Evolutionary conservation across 2,113 vertebrate species (phyloP), one percentile per base, ranked within the genome.

Genomic region (Plestiodon gilberti): DNA sequence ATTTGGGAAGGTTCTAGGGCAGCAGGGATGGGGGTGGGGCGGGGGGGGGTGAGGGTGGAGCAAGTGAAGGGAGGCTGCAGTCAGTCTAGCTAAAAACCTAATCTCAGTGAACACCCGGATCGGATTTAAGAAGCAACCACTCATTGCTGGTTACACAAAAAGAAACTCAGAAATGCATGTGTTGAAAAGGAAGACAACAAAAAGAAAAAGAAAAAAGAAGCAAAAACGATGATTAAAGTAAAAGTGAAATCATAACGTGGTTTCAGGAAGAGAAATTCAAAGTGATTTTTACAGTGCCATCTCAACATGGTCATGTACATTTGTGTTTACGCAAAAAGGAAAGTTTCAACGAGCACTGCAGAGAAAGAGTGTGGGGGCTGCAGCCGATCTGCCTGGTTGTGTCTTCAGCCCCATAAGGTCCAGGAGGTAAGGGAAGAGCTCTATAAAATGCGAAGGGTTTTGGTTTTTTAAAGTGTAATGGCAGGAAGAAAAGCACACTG

Each of bases 401-500:
- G 93, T 97, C 97, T 97, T 97, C 96, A 93, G 96, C 82, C 85
- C 78, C 55, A 87, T 25, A 85, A 89, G 92, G 91, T 94, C 96
- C 95, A 85, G 92, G 93, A 95, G 43, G 95, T 81, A 95, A 96
- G 96, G 95, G 95, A 96, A 97, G 93, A 96, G 95, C 93, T 96
- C 93, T 95, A 96, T 86, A 95, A 96, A 95, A 93, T 94, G 95
- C 93, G 93, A 96, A 91, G 94, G 95, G 75, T 91, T 95, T 95
- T 38, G n/a, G 15, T 79, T 43, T 55, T 82, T 48, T 40, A 40
- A 91, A 97, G 94, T 93, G 88, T 86, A 96, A 95, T 96, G 95
- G 92, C 94, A 86, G 95, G 96, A 96, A 95, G 96, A 93, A 95
- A 97, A 97, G 95, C 84, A 91, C 94, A 95, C 90, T 95, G 95